These are phyloP conservation scores for Papilio helenus DNA, from an alignment of 1,140 invertebrate species.

Conservation along the genomic window DNA sequence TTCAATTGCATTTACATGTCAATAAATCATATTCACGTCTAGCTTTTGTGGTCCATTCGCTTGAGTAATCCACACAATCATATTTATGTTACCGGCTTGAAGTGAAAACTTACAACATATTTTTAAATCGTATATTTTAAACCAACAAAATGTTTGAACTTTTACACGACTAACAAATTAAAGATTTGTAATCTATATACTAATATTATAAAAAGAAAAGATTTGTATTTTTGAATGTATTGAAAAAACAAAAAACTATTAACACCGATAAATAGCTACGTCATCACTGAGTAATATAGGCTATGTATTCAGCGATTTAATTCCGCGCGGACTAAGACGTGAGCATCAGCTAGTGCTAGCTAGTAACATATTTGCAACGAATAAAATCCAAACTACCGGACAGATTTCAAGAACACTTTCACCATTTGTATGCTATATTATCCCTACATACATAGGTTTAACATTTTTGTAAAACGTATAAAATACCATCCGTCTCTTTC, in stretches of 20 bases:
- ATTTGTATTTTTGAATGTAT: neutral
- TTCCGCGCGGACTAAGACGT: too few species aligned
- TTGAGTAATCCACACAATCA: neutral
- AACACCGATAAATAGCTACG: too few species aligned
- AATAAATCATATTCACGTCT: conserved; percentile 29
- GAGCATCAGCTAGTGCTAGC: too few species aligned
- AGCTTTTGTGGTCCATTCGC: conserved; percentile 28
- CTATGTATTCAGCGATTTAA: too few species aligned
- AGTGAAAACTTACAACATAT: neutral
- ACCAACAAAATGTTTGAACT: neutral
- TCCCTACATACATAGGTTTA: neutral
- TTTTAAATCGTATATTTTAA: neutral
- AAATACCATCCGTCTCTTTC: too few species aligned
- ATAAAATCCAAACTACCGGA: neutral
- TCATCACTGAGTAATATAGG: too few species aligned
- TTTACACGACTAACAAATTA: neutral
- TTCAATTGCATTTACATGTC: conserved; percentile 33
- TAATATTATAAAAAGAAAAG: neutral
- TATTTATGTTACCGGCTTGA: neutral
- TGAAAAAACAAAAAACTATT: too few species aligned
- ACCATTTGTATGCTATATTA: neutral
- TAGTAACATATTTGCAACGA: neutral
- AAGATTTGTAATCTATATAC: neutral
- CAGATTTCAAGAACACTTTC: neutral
- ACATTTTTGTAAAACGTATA: too few species aligned